Percentiles rank a stretch among this genome's conserved stretches.
Conservation (phyloP, 2,113 vertebrate species). For the Corythoichthys intestinalis region DNA sequence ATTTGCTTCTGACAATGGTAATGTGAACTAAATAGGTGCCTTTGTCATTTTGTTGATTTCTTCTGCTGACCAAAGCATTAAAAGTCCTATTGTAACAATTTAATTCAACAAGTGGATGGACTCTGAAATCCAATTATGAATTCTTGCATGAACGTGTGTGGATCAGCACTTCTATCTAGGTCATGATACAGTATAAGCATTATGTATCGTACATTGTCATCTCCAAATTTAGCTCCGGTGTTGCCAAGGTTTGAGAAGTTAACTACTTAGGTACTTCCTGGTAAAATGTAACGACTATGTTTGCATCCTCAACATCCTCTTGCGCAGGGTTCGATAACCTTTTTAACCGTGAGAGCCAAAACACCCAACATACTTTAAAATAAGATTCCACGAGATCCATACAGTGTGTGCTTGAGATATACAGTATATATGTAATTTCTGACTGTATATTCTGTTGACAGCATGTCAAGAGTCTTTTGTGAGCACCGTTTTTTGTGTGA, state of each 20-base stretch:
- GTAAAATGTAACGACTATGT: background rate
- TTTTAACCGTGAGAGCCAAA: too few species aligned
- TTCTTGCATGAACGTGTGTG: constrained; percentile 12
- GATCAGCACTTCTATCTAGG: constrained; percentile 18
- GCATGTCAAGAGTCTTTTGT: too few species aligned
- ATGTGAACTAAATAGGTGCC: too few species aligned
- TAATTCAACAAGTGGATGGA: background rate
- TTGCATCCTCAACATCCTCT: background rate
- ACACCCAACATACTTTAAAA: too few species aligned
- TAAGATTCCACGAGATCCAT: too few species aligned
- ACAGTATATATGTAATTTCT: too few species aligned
- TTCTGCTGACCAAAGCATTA: background rate
- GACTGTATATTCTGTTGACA: too few species aligned
- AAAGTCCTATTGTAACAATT: background rate
- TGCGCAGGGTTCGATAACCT: too few species aligned
- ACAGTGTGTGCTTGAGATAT: too few species aligned
- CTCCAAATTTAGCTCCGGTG: background rate
- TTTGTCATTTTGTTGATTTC: background rate
- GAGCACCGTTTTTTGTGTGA: too few species aligned
- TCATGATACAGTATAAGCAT: constrained; percentile 19
- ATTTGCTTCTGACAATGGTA: background rate
- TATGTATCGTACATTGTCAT: background rate
- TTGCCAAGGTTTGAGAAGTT: background rate
- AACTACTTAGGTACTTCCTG: background rate
- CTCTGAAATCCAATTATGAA: constrained; percentile 9